Conservation (phyloP, 2,888 invertebrate genomes). For the Adineta ricciae region DNA sequence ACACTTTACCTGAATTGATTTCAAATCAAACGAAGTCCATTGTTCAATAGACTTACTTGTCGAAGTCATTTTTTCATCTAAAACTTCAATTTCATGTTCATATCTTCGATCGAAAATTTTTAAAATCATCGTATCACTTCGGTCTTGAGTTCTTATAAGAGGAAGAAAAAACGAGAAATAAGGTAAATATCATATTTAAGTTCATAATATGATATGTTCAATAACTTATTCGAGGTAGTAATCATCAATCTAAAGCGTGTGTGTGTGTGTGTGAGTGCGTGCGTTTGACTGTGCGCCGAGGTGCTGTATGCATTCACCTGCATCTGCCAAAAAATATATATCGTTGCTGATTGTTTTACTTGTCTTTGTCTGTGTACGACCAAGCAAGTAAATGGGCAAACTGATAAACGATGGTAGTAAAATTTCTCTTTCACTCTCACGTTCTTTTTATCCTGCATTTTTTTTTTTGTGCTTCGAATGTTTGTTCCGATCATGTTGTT, state of each 20-base stretch:
- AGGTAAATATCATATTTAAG: background rate
- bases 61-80: background rate
- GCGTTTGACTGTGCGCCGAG: background rate
- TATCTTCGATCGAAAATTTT: background rate
- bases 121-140: no score
- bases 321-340: slow-evolving; percentile 15
- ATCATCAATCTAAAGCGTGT: background rate
- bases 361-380: background rate
- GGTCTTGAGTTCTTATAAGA: no score
- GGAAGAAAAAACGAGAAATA: background rate
- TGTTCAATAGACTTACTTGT: background rate
- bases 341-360: slow-evolving; percentile 17
- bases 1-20: slow-evolving; percentile 2
- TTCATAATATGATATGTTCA: background rate
- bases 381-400: background rate
- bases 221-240: background rate
- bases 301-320: background rate
- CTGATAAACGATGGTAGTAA: slow-evolving; percentile 18
- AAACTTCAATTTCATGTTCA: background rate
- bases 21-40: slow-evolving; percentile 5
- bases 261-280: background rate
- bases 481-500: slow-evolving; percentile 15
- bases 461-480: background rate
- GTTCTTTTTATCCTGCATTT: background rate
- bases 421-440: slow-evolving; percentile 22